Evolutionary conservation across 2,113 vertebrate genomes (phyloP), one percentile per base, ranked within the genome.

Genomic region (Carassius gibelio): DNA sequence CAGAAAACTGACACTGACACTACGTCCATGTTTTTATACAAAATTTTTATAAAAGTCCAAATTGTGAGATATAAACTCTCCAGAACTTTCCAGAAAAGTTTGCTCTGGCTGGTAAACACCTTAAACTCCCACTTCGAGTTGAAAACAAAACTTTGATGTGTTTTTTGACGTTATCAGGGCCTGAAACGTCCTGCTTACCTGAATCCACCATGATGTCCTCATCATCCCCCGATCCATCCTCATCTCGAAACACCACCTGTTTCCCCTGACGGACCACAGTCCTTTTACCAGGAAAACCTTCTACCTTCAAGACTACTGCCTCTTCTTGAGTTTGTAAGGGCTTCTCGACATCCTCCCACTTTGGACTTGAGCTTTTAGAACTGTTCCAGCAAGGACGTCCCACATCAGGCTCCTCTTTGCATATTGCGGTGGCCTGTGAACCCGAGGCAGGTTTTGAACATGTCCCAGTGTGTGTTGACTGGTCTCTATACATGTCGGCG

Each of bases 131-230:
- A 50, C 11, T 50, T 9, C 48, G 11, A 11, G 11, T 10, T 52
- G 50, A 52, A 52, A 52, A 52, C 13, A 3, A 52, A 14, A 52
- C 50, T 52, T 52, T 4, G 50, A 1, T 0, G 14, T 52, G n/a
- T n/a, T n/a, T n/a, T n/a, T n/a, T n/a, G 50, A 52, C 15, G 14
- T 4, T 52, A 52, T 15, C 4, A 15, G 50, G 50, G 52, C 4
- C 52, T 52, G 50, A 52, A 52, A 52, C 13, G 45, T 52, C 3
- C 38, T 38, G 4, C 84, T 84, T 92, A 97, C 98, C 98, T 0
- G 98, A 99, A 84, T 99, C 98, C 19, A 99, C 98, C 98, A 99
- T 99, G 86, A 99, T 99, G 94, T 99, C 98, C 87, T 99, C 98
- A 0, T 99, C 98, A 0, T 99, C 97, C 0, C 94, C 96, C 0